Base-by-base conservation (phyloP, 1,140 invertebrate genomes). In the Drosophila tropicalis region DNA sequence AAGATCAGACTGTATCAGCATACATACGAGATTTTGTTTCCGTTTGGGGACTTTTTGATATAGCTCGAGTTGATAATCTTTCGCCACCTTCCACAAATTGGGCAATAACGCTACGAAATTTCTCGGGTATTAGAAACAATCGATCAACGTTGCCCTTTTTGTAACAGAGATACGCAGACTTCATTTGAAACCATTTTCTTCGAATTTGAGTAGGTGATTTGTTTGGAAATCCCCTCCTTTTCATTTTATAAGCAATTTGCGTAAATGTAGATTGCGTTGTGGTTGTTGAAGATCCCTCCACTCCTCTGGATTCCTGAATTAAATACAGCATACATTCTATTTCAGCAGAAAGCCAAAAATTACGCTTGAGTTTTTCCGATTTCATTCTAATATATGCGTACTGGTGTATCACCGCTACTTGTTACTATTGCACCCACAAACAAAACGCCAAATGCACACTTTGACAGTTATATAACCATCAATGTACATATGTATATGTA, bases 101-200 rank as follows among this genome's bases (percentile, higher is more conserved):
- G 0, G 89, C 89, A n/a, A 91, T 91, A 25, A 68, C 82, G 36
- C 72, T 71, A 0, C 89, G 61, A 22, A 91, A 91, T 29, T 74
- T 89, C 25, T 91, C 89, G 0, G 83, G 83, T 57, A 91, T 90
- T 1, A 89, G 32, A 47, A 91, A 81, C 2, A 82, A 60, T 0
- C 89, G 60, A 29, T 91, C 89, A 1, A 79, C 68, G n/a, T 91
- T 91, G 0, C 89, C 89, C 25, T 91, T 91, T 32, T 91, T 91
- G 13, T 90, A 91, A 19, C 89, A 91, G 0, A 91, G 74, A 62
- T 91, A 91, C 0, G 89, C 89, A 5, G 89, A 91, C 41, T 91
- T 91, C 89, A 91, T 91, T 67, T 91, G 89, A 72, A 91, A 91
- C 89, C 89, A 91, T 40, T 91, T 91, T 9, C 89, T 70, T 63